Evolutionary conservation across 2,113 vertebrate species (phyloP).

Genomic region (Brachypodius melanocephalos): DNA sequence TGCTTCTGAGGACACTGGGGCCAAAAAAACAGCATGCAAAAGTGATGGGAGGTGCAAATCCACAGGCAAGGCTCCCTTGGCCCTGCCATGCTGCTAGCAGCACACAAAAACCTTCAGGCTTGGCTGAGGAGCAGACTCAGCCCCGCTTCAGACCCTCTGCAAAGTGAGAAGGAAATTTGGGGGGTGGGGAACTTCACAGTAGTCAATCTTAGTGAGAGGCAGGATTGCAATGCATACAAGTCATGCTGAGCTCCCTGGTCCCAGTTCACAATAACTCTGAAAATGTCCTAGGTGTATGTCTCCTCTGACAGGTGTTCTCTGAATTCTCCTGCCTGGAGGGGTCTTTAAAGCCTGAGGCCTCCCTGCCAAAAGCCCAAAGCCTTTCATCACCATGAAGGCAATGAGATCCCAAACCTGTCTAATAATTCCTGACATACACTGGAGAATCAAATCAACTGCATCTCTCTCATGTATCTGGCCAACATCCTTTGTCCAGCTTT

Average conservation of each 20-base stretch:
- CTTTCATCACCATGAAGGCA: background rate
- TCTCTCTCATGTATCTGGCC: background rate
- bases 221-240: background rate
- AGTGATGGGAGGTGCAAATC: background rate
- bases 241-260: background rate
- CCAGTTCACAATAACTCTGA: background rate
- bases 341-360: background rate
- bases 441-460: background rate
- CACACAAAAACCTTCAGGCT: background rate
- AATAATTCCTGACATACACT: background rate
- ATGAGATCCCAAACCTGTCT: background rate
- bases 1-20: background rate
- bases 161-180: background rate
- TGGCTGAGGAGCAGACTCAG: background rate
- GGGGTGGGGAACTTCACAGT: background rate
- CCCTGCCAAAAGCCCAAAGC: background rate
- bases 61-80: background rate
- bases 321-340: background rate
- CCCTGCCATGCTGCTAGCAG: background rate
- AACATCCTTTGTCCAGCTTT: background rate
- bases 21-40: conserved; percentile 1
- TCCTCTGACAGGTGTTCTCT: background rate
- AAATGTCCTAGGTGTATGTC: background rate
- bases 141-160: background rate
- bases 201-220: background rate